Evolutionary conservation across 2,113 vertebrate genomes (phyloP), one percentile per base, ranked within the genome.

Genomic region (Eira barbara): DNA sequence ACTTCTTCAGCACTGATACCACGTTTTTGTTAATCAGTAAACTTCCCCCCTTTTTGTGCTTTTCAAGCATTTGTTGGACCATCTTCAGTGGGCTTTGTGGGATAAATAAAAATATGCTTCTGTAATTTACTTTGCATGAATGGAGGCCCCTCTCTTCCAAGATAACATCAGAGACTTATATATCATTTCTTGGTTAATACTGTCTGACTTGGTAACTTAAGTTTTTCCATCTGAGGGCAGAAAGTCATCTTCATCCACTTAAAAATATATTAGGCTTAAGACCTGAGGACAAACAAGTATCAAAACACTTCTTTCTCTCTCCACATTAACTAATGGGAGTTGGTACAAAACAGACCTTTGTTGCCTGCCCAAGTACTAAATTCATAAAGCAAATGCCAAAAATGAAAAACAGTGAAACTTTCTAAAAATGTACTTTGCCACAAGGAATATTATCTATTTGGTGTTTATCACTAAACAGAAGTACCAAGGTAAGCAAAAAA

Each of bases 341-440:
- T 49, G 69, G 11, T 31, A 25, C 5, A 34, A 23, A 94, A 91
- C 0, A 88, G 74, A 81, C 2, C 52, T 29, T 15, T 57, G 69
- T 0, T 71, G 27, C 17, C 67, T 59, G 7, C 3, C 14, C 52
- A n/a, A 93, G 39, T 59, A 91, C 25, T 78, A 96, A 86, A 25
- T 29, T 52, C 57, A 87, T 11, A 92, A 67, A 90, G 47, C n/a
- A 93, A 96, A 94, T 42, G 25, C 20, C 59, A 65, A 95, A 94
- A 83, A 49, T 34, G 36, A 73, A 93, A 84, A 59, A 47, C 23
- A 57, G 63, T 1, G 1, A 69, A 91, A 76, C 57, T 52, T 85
- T 73, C 63, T 91, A 23, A 84, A 80, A 90, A 83, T 34, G 8
- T 57, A 76, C 79, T 94, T 94, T 61, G 92, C 55, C 39, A 74